phyloP scores from a whole-genome alignment of 2,888 invertebrate species.

The Nomada flava region DNA sequence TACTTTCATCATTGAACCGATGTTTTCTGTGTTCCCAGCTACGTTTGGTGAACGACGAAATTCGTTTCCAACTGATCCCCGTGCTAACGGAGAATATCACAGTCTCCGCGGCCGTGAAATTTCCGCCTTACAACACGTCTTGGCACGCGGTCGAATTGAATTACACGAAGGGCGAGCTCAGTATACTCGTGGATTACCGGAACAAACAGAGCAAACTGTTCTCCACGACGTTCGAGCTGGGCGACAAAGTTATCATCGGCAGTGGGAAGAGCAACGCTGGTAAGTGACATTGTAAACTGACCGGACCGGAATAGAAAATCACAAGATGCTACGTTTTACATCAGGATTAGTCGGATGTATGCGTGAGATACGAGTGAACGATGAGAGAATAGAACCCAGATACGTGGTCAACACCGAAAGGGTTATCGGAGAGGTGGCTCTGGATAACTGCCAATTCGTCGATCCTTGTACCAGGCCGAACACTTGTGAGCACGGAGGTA shows the following conservation, averaged over 20 bases:
- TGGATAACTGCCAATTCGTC: slow-evolving; percentile 95
- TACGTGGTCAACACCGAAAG: slow-evolving; percentile 92
- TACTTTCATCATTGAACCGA: neutral
- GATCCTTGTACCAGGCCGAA: slow-evolving; percentile 95
- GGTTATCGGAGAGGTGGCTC: slow-evolving; percentile 94
- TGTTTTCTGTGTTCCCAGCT: slow-evolving; percentile 85
- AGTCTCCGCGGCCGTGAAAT: slow-evolving; percentile 92
- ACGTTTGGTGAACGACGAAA: slow-evolving; percentile 93
- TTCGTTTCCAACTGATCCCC: slow-evolving; percentile 92
- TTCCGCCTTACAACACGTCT: slow-evolving; percentile 89
- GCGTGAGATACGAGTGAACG: slow-evolving; percentile 94
- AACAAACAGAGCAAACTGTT: slow-evolving; percentile 89
- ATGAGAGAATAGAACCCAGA: slow-evolving; percentile 91
- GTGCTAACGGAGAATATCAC: slow-evolving; percentile 91
- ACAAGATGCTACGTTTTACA: neutral
- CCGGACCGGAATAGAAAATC: neutral
- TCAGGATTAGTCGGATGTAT: slow-evolving; percentile 95
- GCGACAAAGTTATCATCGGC: slow-evolving; percentile 91
- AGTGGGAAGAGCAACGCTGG: slow-evolving; percentile 89
- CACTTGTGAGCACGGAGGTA: slow-evolving; percentile 96
- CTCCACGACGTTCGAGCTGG: slow-evolving; percentile 89
- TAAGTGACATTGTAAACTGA: slow-evolving; percentile 36
- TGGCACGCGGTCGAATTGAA: slow-evolving; percentile 94
- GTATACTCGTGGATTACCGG: slow-evolving; percentile 90
- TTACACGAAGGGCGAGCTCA: slow-evolving; percentile 90